A percentile compares a stretch with the other conserved stretches of the same genome.
Conservation (phyloP, 2,888 invertebrate genomes). For the Idaea aversata region DNA sequence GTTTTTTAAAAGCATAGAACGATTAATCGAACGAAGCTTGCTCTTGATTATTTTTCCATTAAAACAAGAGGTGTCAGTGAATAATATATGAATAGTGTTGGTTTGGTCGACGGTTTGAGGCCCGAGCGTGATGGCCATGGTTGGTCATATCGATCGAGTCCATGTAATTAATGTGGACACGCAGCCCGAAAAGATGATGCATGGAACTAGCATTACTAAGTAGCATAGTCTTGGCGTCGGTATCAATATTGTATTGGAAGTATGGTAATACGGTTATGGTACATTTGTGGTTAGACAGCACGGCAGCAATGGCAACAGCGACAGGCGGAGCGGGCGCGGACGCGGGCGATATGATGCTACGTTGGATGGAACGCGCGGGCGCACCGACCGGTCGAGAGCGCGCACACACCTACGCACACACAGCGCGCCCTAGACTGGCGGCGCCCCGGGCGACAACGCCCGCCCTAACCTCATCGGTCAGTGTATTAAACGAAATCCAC, state of each 20-base stretch:
- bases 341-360: too few relatives aligned
- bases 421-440: constrained; percentile 53
- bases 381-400: constrained; percentile 46
- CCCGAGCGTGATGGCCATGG: constrained; percentile 51
- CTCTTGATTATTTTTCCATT: constrained; percentile 62
- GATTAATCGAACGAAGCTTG: constrained; percentile 62
- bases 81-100: constrained; percentile 57
- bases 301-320: constrained; percentile 34
- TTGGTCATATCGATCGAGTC: constrained; percentile 49
- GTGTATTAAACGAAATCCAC: constrained; percentile 81
- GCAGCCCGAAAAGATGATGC: constrained; percentile 27
- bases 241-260: constrained; percentile 6
- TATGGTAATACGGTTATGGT: constrained; percentile 1
- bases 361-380: constrained; percentile 17
- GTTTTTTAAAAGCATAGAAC: constrained; percentile 54
- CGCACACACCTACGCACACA: constrained; percentile 68
- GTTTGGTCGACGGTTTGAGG: constrained; percentile 46
- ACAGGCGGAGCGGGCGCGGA: constrained; percentile 23
- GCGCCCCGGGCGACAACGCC: constrained; percentile 32
- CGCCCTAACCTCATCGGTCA: constrained; percentile 52
- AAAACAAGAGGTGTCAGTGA: constrained; percentile 52
- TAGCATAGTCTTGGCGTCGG: background rate
- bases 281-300: constrained; percentile 36
- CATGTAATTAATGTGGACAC: constrained; percentile 42
- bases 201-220: background rate